phyloP scores from a whole-genome alignment of 2,797 vertebrate species.

The Notamacropus eugenii region DNA sequence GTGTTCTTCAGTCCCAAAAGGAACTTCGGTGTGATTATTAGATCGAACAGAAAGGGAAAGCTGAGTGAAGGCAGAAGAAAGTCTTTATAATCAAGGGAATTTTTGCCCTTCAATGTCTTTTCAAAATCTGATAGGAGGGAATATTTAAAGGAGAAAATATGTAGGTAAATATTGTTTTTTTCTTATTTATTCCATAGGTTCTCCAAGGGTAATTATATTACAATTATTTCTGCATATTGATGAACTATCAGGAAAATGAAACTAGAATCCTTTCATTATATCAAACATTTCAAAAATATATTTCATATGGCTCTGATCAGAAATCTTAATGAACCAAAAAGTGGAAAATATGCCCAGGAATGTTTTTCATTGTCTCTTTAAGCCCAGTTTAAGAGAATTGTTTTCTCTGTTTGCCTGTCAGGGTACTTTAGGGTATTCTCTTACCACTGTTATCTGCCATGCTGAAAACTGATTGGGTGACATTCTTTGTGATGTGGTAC shows the following conservation, averaged over 20 bases:
- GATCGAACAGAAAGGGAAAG: not conserved
- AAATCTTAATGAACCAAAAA: not conserved
- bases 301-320: not conserved
- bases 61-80: not conserved
- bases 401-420: not conserved
- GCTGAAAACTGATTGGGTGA: not conserved
- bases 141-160: not conserved
- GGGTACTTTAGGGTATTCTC: not conserved
- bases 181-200: not conserved
- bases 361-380: not conserved
- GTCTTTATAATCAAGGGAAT: not conserved
- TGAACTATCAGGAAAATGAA: not conserved
- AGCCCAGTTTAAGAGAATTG: not conserved
- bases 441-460: not conserved
- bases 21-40: not conserved
- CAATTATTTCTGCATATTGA: not conserved
- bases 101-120: not conserved
- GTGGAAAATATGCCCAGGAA: not conserved
- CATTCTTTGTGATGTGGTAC: not conserved
- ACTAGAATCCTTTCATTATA: not conserved
- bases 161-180: not conserved
- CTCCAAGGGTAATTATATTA: not conserved
- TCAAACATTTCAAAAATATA: not conserved
- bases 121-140: not conserved
- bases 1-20: not conserved